A percentile compares a stretch with the other conserved stretches of the same genome.
phyloP scores from a whole-genome alignment of 2,113 vertebrate species.

The Arothron firmamentum region DNA sequence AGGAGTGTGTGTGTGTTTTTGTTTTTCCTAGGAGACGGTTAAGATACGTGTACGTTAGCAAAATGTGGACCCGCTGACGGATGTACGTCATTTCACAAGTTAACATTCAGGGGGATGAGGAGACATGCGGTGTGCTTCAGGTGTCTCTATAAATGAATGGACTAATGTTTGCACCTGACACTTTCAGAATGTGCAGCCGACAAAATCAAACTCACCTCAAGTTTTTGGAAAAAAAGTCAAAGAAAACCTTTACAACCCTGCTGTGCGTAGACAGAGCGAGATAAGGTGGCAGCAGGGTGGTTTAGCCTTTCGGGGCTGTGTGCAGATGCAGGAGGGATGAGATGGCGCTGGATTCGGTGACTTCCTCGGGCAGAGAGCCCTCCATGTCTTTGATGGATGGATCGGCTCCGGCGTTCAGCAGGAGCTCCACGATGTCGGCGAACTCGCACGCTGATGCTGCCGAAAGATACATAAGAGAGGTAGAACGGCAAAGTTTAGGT shows the following conservation, averaged over 20 bases:
- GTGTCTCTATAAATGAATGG: slow-evolving; percentile 22
- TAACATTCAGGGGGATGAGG: slow-evolving; percentile 20
- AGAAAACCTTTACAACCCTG: slow-evolving; percentile 20
- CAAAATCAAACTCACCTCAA: slow-evolving; percentile 42
- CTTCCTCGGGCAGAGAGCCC: slow-evolving; percentile 90
- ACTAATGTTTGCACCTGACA: slow-evolving; percentile 17
- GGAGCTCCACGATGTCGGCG: slow-evolving; percentile 88
- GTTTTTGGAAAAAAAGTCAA: slow-evolving; percentile 22
- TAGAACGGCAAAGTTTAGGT: neutral
- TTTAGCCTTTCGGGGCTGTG: slow-evolving; percentile 73
- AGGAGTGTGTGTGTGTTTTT: slow-evolving; percentile 18
- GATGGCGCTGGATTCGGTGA: slow-evolving; percentile 86
- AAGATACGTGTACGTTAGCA: slow-evolving; percentile 1
- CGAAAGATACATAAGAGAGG: neutral
- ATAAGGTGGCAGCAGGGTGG: neutral
- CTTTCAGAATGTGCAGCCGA: slow-evolving; percentile 13
- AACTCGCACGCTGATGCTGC: slow-evolving; percentile 94
- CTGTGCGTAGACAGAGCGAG: slow-evolving; percentile 24
- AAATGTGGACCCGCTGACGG: slow-evolving; percentile 8
- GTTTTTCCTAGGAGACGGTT: neutral
- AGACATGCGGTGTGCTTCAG: slow-evolving; percentile 23
- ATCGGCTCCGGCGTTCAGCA: slow-evolving; percentile 85
- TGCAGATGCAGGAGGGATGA: slow-evolving; percentile 80
- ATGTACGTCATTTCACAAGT: slow-evolving; percentile 3
- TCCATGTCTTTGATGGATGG: slow-evolving; percentile 87